Evolutionary conservation across 1,140 invertebrate genomes (phyloP), one percentile per base, ranked within the genome.

Genomic region (Drosophila azteca): DNA sequence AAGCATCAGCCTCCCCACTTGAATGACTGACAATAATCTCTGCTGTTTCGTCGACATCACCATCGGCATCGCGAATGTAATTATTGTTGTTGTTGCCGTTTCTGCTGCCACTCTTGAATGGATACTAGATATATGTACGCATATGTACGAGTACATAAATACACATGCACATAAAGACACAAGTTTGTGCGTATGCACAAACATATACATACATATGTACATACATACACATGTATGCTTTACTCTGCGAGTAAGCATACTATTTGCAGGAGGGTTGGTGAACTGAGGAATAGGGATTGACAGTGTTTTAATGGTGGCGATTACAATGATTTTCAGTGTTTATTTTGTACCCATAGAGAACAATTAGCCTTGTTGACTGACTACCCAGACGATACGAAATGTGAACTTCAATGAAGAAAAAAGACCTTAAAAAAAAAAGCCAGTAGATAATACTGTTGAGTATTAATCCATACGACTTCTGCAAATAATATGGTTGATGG

Each of bases 261-360:
- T 45, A 39, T 39, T 39, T 59, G 44, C 26, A 43, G 54, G 53
- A 68, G 70, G 70, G 69, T 63, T 68, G 63, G 49, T 70, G 57
- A 62, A 51, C 43, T 74, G 54, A 69, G 49, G 59, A 65, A 77
- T 61, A 69, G 49, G 59, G 71, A 77, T 65, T 75, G 75, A 65
- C 71, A 75, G 75, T 77, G 71, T 74, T 70, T 77, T 75, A 77
- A 77, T 75, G 75, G 60, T 74, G 60, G 75, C 61, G 71, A 77
- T 75, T 77, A 77, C 71, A 75, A 77, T 70, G 71, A 69, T 77
- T 64, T 61, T 49, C 46, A 54, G 46, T 70, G 46, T 55, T 71
- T 75, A 52, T 53, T 77, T 64, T 64, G 13, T 60, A 64, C 53
- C 20, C 26, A 69, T 49, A 54, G 65, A 65, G 54, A 50, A 75